Evolutionary conservation across 2,888 invertebrate species (phyloP).

Genomic region (Endomychus coccineus): DNA sequence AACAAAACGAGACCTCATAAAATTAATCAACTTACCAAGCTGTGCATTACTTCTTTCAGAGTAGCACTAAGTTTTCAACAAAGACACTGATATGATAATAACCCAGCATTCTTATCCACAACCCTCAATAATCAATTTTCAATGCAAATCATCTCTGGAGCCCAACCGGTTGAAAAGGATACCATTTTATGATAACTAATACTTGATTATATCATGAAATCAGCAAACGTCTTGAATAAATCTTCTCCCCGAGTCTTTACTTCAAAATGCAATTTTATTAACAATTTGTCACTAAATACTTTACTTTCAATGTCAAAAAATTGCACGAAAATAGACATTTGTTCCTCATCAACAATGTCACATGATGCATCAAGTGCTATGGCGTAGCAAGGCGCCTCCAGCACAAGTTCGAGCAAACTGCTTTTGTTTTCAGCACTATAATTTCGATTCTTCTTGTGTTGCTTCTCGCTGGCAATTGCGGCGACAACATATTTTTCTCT

Average conservation of each 20-base stretch:
- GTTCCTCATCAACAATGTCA: slow-evolving; percentile 27
- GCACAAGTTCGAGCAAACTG: slow-evolving; percentile 16
- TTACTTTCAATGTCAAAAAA: slow-evolving; percentile 24
- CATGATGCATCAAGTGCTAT: slow-evolving; percentile 30
- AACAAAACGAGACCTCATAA: slow-evolving; percentile 23
- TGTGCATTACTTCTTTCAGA: no score
- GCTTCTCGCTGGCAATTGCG: slow-evolving; percentile 23
- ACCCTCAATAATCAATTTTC: slow-evolving; percentile 23
- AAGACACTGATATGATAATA: slow-evolving; percentile 19
- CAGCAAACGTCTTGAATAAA: slow-evolving; percentile 16
- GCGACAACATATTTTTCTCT: slow-evolving; percentile 18
- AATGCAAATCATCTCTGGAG: slow-evolving; percentile 23
- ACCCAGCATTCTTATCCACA: slow-evolving; percentile 18
- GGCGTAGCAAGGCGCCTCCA: slow-evolving; percentile 23
- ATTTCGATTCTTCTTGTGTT: slow-evolving; percentile 25
- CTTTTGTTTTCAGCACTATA: slow-evolving; percentile 23
- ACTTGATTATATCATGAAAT: slow-evolving; percentile 16
- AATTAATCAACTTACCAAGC: slow-evolving; percentile 22
- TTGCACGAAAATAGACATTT: no score
- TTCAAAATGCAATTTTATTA: slow-evolving; percentile 22
- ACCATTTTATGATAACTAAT: slow-evolving; percentile 19
- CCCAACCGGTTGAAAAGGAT: slow-evolving; percentile 19
- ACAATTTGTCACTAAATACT: slow-evolving; percentile 23
- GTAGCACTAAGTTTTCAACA: no score
- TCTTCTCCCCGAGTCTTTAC: slow-evolving; percentile 17